Base-by-base conservation (phyloP, 1,140 invertebrate species). In the Drosophila funebris region DNA sequence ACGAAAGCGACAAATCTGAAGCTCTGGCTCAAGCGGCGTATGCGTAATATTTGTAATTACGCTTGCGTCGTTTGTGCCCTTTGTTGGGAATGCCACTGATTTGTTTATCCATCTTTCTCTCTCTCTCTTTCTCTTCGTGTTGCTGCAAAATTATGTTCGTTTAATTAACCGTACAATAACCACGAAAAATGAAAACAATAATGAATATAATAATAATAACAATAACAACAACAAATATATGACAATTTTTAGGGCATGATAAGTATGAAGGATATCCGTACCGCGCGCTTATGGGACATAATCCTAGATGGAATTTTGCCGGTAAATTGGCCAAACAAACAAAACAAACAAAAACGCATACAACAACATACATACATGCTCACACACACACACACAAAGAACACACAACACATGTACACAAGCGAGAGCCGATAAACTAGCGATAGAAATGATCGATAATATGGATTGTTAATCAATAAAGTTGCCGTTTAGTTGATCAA, bases 271-370 rank as follows among this genome's bases (percentile, higher is more conserved):
- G 83, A 85, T 91, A 91, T 91, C 73, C 74, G 75, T 91, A 91
- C 79, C 90, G 90, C 66, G 85, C 88, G 62, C 90, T 85, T 76
- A 90, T 91, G 90, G 89, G 90, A 84, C 75, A 90, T 82, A 91
- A 91, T 90, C 67, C 90, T 87, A 91, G 90, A 83, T 91, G 90
- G 90, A 91, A 91, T 89, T 90, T 91, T 87, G 80, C 90, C 90
- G 90, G 90, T 91, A 91, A 91, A 91, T 91, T 90, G 89, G 90
- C 90, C 77, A 89, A 63, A 75, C 53, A 56, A 41, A 50, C 43
- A 64, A 64, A 57, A 33, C 31, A 73, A 18, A 63, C 48, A 8
- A 61, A 36, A 41, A 62, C 18, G 53, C n/a, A 73, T 37, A 66
- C 13, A 60, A 36, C n/a, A 18, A 77, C 13, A 46, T n/a, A 44